Evolutionary conservation across 2,113 vertebrate genomes (phyloP), one percentile per base, ranked within the genome.

Genomic region (Lasiurus cinereus): DNA sequence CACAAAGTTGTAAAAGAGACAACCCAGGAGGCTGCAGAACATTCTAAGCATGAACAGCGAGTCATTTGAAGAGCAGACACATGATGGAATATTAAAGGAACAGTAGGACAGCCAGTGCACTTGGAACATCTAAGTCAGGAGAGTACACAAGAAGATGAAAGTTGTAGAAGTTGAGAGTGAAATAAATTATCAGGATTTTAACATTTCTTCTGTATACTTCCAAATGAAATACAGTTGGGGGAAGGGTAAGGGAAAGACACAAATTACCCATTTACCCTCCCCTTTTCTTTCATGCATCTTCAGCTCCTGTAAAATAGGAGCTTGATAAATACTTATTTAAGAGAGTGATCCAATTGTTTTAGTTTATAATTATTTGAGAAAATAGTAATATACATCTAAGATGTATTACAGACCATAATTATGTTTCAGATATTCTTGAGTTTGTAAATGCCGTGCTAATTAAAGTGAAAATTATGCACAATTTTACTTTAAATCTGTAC

Each of bases 381-480:
- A 94, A 79, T 50, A 85, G 80, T 14, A 52, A 70, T 19, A 36
- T 8, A n/a, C 15, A 79, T 78, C 18, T 33, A 48, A 56, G 4
- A 78, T 46, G 11, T 62, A 16, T 79, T n/a, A 48, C 1, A 70
- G 54, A 52, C 9, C 33, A 59, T 29, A 29, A n/a, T 48, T 64
- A 78, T 27, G 16, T 18, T 54, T 95, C 24, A 29, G 52, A 67
- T 36, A 29, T 69, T 50, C 54, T 67, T 91, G 11, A 73, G 54
- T 52, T 76, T 94, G n/a, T 72, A 84, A 91, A 46, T 73, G 36
- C 36, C 46, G 0, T 72, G 43, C 50, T 77, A 87, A 83, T 90
- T 90, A 92, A 76, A 95, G 48, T 83, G n/a, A 83, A 21, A 50
- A 5, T 39, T 87, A 48, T 31, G 12, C 12, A 62, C 4, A 66